A percentile compares a stretch with the other conserved stretches of the same genome.
Evolutionary conservation across 2,797 vertebrate genomes (phyloP).

Genomic region (Triplophysa yarkandensis): DNA sequence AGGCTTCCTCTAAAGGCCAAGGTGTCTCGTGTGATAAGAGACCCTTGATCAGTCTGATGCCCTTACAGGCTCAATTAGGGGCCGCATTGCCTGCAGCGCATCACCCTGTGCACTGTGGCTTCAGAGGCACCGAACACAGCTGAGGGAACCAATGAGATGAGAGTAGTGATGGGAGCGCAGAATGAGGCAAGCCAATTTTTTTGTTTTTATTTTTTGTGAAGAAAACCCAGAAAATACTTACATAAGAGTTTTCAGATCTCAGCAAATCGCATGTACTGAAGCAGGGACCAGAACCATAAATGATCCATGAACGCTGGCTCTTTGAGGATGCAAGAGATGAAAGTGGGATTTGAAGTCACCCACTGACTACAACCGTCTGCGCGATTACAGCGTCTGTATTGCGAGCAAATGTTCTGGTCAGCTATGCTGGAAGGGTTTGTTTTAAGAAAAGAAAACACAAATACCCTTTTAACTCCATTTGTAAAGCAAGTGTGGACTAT

Average conservation of each 20-base stretch:
- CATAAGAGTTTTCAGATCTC: constrained; percentile 14
- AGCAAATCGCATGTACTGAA: neutral
- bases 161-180: neutral
- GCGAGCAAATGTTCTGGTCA: constrained; percentile 13
- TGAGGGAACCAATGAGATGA: constrained; percentile 29
- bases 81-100: constrained; percentile 33
- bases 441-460: constrained; percentile 10
- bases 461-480: constrained; percentile 27
- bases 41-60: constrained; percentile 47
- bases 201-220: neutral
- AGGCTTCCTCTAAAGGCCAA: constrained; percentile 51
- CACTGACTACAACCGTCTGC: constrained; percentile 2
- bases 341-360: constrained; percentile 30
- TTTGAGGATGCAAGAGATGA: constrained; percentile 38
- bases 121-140: constrained; percentile 6
- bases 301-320: constrained; percentile 5
- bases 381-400: constrained; percentile 20
- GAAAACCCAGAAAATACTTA: constrained; percentile 10
- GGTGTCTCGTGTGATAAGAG: constrained; percentile 56
- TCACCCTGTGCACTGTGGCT: constrained; percentile 6
- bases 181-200: constrained; percentile 10
- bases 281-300: neutral
- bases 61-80: constrained; percentile 44
- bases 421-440: constrained; percentile 6
- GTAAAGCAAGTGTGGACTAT: neutral